Evolutionary conservation across 2,888 invertebrate genomes (phyloP), one percentile per base, ranked within the genome.

Genomic region (Autographa gamma): DNA sequence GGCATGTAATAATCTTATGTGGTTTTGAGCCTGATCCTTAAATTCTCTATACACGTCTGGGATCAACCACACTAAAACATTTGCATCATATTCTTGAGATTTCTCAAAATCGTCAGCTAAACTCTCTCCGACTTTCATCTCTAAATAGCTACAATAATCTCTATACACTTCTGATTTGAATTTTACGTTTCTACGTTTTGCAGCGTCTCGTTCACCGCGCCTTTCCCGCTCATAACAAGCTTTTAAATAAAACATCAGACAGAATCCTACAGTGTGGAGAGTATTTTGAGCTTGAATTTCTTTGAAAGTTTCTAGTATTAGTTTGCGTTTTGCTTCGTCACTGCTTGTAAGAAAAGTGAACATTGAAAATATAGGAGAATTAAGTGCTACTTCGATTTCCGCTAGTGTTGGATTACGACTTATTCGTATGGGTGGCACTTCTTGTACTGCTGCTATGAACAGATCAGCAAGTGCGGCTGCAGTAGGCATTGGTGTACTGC

Each of bases 41-140:
- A 98, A 99, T 93, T 98, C 98, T 88, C 97, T 97, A 93, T 98
- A 99, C 74, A 99, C 96, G 91, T 99, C 99, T 63, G 99, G 99
- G 90, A 99, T 97, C 84, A 99, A 96, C 97, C 98, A 99, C 88
- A 98, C 97, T 92, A 99, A 97, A 91, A 99, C 96, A 88, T 97
- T 97, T 63, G 98, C 97, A 94, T 99, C 99, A 90, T 97, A 98
- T 90, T 98, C 97, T 91, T 99, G 98, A 90, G 99, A 98, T 76
- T 97, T 96, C 96, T 97, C 97, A 83, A 99, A 96, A 95, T 99
- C 99, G 77, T 97, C 96, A 65, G 97, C 96, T 86, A 99, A 96
- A 93, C 97, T 97, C 71, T 96, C 96, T 63, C 97, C 97, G 77
- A 98, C 91, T 91, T 98, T 98, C 85, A 97, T 96, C 82, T 98